These are phyloP conservation scores for Chrysolina americana DNA, from an alignment of 2,888 invertebrate genomes.

Conservation along the genomic window DNA sequence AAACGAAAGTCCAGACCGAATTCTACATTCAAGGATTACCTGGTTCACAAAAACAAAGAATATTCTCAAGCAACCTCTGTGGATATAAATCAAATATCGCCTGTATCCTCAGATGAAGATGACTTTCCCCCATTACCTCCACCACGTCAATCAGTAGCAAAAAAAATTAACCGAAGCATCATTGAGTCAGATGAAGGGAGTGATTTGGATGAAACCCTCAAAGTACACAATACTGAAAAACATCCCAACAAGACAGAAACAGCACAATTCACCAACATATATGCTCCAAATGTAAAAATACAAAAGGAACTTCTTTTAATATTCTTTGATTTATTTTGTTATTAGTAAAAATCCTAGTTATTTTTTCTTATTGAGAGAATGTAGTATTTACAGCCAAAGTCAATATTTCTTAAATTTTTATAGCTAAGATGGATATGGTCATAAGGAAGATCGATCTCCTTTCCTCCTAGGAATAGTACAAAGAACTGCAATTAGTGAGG, in stretches of 20 bases:
- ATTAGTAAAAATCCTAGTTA: not conserved
- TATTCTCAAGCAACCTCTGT: not conserved
- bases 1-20: conserved; percentile 2
- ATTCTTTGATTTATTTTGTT: not conserved
- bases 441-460: not conserved
- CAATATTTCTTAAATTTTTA: too few species aligned
- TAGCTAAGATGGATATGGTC: not conserved
- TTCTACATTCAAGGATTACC: conserved; percentile 6
- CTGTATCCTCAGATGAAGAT: not conserved
- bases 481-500: not conserved
- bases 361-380: not conserved
- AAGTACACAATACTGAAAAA: not conserved
- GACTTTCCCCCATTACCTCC: not conserved
- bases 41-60: not conserved
- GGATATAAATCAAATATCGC: not conserved
- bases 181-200: not conserved
- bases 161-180: not conserved
- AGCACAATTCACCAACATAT: not conserved
- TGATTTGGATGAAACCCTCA: conserved; percentile 1
- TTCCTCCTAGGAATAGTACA: not conserved
- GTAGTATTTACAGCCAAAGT: too few species aligned
- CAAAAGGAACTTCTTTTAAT: not conserved
- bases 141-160: not conserved
- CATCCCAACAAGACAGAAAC: too few species aligned
- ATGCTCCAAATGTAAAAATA: not conserved